Conservation (phyloP, 2,888 invertebrate species). For the Anorthoa munda region DNA sequence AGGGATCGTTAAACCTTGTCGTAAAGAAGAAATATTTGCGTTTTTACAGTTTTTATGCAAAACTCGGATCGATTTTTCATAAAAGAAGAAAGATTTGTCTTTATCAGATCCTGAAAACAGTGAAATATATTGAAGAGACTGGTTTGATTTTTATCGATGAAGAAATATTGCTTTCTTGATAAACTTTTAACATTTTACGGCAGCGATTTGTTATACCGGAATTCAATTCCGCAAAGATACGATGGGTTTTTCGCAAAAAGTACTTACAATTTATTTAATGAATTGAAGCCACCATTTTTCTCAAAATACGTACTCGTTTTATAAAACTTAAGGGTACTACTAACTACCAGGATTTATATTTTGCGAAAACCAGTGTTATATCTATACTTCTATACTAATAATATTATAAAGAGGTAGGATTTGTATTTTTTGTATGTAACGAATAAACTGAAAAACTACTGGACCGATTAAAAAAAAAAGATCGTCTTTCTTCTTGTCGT, state of each 20-base stretch:
- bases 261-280: slow-evolving; percentile 9
- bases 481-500: no score
- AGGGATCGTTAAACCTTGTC: slow-evolving; percentile 39
- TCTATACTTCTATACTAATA: no score
- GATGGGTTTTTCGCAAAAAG: neutral
- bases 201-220: slow-evolving; percentile 8
- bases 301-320: neutral
- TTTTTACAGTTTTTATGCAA: slow-evolving; percentile 52
- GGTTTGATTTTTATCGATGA: slow-evolving; percentile 28
- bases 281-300: neutral
- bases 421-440: no score
- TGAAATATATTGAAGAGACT: slow-evolving; percentile 14
- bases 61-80: slow-evolving; percentile 33
- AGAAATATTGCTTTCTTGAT: slow-evolving; percentile 21
- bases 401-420: no score
- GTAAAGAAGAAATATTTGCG: slow-evolving; percentile 39
- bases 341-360: no score
- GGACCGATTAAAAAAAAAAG: no score
- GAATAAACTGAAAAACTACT: no score
- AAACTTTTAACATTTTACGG: slow-evolving; percentile 8
- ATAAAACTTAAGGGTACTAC: neutral
- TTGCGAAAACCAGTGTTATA: no score
- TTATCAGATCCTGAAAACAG: slow-evolving; percentile 27
- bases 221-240: neutral
- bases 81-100: slow-evolving; percentile 25